These are phyloP conservation scores for Heliconius himera DNA, from an alignment of 1,140 invertebrate species.

Conservation along the genomic window DNA sequence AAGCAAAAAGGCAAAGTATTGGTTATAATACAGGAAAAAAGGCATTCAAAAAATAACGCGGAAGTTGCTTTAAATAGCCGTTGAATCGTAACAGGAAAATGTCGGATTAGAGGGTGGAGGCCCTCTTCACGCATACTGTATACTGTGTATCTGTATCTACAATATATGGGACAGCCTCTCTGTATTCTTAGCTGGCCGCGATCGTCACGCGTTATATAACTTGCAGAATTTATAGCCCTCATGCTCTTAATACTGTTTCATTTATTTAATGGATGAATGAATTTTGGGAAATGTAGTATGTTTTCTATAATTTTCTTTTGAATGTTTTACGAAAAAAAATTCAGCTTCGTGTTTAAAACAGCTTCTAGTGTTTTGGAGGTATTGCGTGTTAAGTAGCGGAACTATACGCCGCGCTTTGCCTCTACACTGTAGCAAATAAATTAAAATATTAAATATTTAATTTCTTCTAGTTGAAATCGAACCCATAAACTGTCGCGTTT, in stretches of 20 bases:
- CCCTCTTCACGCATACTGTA: background rate
- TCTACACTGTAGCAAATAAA: too few species aligned
- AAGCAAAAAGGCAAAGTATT: background rate
- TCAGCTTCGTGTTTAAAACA: too few species aligned
- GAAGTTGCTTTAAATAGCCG: conserved; percentile 2
- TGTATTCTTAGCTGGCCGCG: conserved; percentile 20
- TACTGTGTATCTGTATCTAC: background rate
- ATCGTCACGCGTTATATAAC: conserved; percentile 33
- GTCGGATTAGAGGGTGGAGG: background rate
- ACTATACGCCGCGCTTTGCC: too few species aligned
- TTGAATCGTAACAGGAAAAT: conserved; percentile 13
- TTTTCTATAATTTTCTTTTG: too few species aligned
- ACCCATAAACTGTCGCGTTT: too few species aligned
- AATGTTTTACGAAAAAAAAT: too few species aligned
- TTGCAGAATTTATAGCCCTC: conserved; percentile 21
- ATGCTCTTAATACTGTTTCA: conserved; percentile 18
- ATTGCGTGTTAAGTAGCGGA: too few species aligned
- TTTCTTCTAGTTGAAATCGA: too few species aligned
- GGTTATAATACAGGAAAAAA: background rate
- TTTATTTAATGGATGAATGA: conserved; percentile 16
- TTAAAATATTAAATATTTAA: too few species aligned
- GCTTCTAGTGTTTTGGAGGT: too few species aligned
- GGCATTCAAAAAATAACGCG: background rate
- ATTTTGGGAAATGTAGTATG: background rate
- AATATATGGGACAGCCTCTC: conserved; percentile 12